Percentiles rank a stretch among this genome's conserved stretches.
Evolutionary conservation across 2,888 invertebrate species (phyloP).

Genomic region (Seira ritae): DNA sequence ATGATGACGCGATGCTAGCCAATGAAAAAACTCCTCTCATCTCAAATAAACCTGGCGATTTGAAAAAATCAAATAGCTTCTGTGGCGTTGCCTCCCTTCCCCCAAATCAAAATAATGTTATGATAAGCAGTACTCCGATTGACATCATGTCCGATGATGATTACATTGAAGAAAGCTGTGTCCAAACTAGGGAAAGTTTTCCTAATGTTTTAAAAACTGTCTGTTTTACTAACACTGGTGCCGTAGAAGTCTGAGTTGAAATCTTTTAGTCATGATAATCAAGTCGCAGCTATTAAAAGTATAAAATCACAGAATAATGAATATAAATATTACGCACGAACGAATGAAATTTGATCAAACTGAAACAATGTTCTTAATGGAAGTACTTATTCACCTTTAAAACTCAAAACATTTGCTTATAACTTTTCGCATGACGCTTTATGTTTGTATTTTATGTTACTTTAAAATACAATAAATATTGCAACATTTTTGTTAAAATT

Average conservation of each 20-base stretch:
- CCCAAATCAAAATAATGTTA: constrained; percentile 16
- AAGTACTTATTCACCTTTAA: too few relatives aligned
- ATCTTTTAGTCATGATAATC: constrained; percentile 30
- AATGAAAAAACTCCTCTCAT: constrained; percentile 70
- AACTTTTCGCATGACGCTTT: not conserved
- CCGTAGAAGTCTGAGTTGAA: constrained; percentile 70
- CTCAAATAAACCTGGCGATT: not conserved
- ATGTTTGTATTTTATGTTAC: not conserved
- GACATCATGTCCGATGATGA: constrained; percentile 42
- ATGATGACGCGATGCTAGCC: constrained; percentile 34
- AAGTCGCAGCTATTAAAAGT: constrained; percentile 19
- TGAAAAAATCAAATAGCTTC: not conserved
- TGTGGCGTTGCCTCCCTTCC: constrained; percentile 5
- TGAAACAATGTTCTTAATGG: too few relatives aligned
- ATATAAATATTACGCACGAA: too few relatives aligned
- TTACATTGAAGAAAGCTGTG: constrained; percentile 40
- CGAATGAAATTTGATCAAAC: too few relatives aligned
- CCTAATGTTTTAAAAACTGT: constrained; percentile 72
- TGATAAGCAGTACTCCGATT: constrained; percentile 34
- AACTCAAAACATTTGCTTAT: too few relatives aligned
- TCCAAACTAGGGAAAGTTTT: constrained; percentile 67
- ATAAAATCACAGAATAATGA: not conserved
- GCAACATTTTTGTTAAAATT: too few relatives aligned
- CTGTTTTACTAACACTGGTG: constrained; percentile 70
- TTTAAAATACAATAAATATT: too few relatives aligned